Base-by-base conservation (phyloP, 1,140 invertebrate species). In the Orchesella cincta region DNA sequence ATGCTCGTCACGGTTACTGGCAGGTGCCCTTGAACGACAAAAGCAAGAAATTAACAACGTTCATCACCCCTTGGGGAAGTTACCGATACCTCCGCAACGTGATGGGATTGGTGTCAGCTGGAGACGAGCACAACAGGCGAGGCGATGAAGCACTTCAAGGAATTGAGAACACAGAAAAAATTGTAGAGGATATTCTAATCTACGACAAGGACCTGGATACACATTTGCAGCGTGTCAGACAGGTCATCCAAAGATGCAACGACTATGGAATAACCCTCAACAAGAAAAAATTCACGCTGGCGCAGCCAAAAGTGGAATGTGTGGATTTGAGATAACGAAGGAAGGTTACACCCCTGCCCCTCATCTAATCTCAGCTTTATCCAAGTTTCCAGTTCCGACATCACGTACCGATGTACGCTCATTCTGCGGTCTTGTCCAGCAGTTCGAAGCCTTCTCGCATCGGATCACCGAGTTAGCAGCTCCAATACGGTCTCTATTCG, bases 1-100 rank as follows among this genome's bases (percentile, higher is more conserved):
- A 67, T 29, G 62, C 62, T 29, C 62, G 62, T 3, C 62, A 67
- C 29, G 62, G 62, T 18, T 87, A 85, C 72, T 86, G 85, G 85
- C 83, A 86, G 72, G 80, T 87, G 5, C 76, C 82, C 33, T 29
- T 67, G 1, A 29, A 67, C 31, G 26, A 29, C 29, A 29, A 29
- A 8, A 67, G 62, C 31, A 29, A n/a, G n/a, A 67, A 67, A 29
- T n/a, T 67, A 29, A 67, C 62, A 29, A 67, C 62, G 14, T 67
- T 67, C 62, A 67, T 67, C 26, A 67, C 62, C 74, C 84, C 83
- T 2, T 85, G 82, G 74, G 84, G 84, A 26, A 31, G 62, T 23
- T 67, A 31, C 62, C 71, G 83, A 29, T 86, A 83, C 72, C 79
- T 73, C 75, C 62, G 62, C 3, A 67, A 67, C 31, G 62, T 67